phyloP scores from a whole-genome alignment of 2,797 vertebrate species.

The Lemur catta region DNA sequence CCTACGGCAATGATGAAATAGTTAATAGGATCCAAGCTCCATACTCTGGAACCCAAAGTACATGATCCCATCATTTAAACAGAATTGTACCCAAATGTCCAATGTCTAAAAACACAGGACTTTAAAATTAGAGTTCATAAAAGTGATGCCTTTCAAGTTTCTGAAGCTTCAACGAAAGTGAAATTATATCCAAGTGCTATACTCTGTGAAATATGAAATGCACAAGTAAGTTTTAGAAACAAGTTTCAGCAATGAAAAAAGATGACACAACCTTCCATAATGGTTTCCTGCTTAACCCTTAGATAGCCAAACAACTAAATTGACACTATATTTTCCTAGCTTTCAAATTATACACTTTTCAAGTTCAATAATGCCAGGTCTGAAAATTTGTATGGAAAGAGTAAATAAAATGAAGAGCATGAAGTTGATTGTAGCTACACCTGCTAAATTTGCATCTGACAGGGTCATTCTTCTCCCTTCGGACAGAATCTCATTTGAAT shows the following conservation, averaged over 20 bases:
- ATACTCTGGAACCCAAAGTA: background rate
- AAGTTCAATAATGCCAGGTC: background rate
- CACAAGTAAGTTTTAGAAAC: background rate
- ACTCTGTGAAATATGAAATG: background rate
- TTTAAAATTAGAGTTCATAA: background rate
- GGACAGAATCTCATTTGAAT: background rate
- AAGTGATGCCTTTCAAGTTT: background rate
- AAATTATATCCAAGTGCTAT: background rate
- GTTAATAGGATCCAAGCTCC: background rate
- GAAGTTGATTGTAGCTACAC: background rate
- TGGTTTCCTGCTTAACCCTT: background rate
- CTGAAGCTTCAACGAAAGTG: background rate
- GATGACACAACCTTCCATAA: background rate
- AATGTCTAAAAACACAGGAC: background rate
- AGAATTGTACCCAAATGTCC: background rate
- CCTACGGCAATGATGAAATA: background rate
- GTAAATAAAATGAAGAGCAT: background rate
- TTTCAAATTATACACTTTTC: conserved; percentile 1
- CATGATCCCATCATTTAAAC: background rate
- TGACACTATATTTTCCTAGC: background rate
- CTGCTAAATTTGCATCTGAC: background rate
- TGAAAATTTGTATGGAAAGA: background rate
- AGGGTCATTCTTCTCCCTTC: background rate
- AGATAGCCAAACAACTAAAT: background rate
- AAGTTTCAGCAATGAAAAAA: background rate